Evolutionary conservation across 2,113 vertebrate genomes (phyloP), one percentile per base, ranked within the genome.

Genomic region (Cyanoliseus patagonus): DNA sequence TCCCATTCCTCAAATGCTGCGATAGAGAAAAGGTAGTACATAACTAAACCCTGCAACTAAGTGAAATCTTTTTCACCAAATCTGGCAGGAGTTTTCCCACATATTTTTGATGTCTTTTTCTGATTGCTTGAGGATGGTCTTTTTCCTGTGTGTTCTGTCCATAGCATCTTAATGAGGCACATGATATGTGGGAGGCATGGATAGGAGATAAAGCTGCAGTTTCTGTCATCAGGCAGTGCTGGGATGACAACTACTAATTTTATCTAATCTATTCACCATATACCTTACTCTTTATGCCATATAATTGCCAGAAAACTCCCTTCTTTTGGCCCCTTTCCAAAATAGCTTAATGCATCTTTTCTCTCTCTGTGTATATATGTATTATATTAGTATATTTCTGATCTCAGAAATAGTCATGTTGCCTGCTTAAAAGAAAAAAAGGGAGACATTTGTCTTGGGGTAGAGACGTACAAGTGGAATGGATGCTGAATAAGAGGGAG

Each of bases 241-340:
- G 63, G 47, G 61, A 88, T 92, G 92, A 96, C 90, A 94, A 41
- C 79, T 88, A 78, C 86, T 86, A 78, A 90, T 96, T 96, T 95
- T 93, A 83, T 95, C 92, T 97, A 72, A 96, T 94, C 93, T 96
- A 0, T 81, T 90, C 83, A 74, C 72, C 44, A 30, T 93, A 84
- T 83, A 88, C 64, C 69, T 92, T 93, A 83, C 44, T 92, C 79
- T 66, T 81, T 86, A 42, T n/a, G 18, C 68, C 64, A 66, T 84
- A 18, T 75, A 83, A 84, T 83, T 90, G 93, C 75, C 83, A 92
- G 68, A 90, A 86, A 90, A 93, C 49, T 88, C 76, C 74, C 66
- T 93, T 82, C 66, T 88, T 30, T 73, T 94, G 84, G 66, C 70
- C 72, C 4, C 73, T 84, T 86, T 62, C 75, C 69, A 92, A 61